Base-by-base conservation (phyloP, 2,113 vertebrate species). In the Paedocypris sp. region DNA sequence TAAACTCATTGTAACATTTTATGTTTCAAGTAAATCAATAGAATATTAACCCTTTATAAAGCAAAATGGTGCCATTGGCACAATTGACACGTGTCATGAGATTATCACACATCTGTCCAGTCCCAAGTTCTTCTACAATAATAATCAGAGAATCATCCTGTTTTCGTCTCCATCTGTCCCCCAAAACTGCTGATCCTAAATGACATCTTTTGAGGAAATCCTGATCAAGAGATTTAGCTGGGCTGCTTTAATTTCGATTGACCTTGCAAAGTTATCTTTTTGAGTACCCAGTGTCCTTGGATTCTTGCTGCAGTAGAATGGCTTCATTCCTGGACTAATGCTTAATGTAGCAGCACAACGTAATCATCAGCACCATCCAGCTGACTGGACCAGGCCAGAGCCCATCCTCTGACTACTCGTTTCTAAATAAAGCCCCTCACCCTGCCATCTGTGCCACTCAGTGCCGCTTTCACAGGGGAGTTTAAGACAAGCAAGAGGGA, bases 371-470 rank as follows among this genome's bases (percentile, higher is more conserved):
- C 46, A 60, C 57, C 45, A 61, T 57, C 11, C 26, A 31, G 54
- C 31, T 29, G 31, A 45, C 25, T 36, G 28, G 35, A 43, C 26
- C 60, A 53, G 5, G 4, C 20, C 6, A 2, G 16, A 43, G 23
- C 49, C 41, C 16, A 19, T 59, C 46, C 72, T 29, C 73, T 52
- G 69, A 71, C 75, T 69, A 73, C 68, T 62, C 73, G 80, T 69
- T 67, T 79, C 66, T 70, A 77, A 83, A 80, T 76, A 75, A 77
- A 75, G 61, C 77, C 80, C 71, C 74, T 82, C 81, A 81, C 60
- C 48, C 63, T 54, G 43, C 82, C 82, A 85, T 82, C 84, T 82
- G 80, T 35, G 76, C 72, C 26, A 63, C 60, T 67, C 73, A 78
- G 79, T 80, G 77, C 71, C 63, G 10, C 62, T 68, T 68, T 76